Conservation (phyloP, 2,888 invertebrate genomes). For the Acronicta alni region DNA sequence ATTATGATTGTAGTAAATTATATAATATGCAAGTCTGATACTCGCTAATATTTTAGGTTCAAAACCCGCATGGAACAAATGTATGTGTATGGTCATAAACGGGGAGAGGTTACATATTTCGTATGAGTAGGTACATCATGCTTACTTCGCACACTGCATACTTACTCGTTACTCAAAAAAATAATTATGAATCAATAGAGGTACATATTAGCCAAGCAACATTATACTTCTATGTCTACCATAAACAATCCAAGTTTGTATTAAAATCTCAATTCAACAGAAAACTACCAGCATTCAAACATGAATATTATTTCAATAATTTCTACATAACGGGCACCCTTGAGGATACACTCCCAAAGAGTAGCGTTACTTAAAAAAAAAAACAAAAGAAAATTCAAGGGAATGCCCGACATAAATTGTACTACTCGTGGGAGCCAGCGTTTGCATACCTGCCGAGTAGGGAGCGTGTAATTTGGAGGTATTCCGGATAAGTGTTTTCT, state of each 20-base stretch:
- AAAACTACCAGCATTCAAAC: slow-evolving; percentile 16
- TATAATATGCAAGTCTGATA: too few relatives aligned
- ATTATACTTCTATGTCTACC: background rate
- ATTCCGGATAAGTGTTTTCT: slow-evolving; percentile 2
- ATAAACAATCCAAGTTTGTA: background rate
- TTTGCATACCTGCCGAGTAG: slow-evolving; percentile 84
- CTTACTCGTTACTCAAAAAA: too few relatives aligned
- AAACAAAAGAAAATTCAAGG: slow-evolving; percentile 86
- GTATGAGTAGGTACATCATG: too few relatives aligned
- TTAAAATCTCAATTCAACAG: slow-evolving; percentile 6
- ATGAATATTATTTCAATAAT: slow-evolving; percentile 55
- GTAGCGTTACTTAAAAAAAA: slow-evolving; percentile 72
- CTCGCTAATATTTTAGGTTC: too few relatives aligned
- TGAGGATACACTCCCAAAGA: slow-evolving; percentile 67
- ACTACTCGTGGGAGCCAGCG: slow-evolving; percentile 81
- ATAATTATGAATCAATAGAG: too few relatives aligned
- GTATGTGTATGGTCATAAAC: too few relatives aligned
- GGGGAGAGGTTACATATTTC: too few relatives aligned
- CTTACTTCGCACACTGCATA: too few relatives aligned
- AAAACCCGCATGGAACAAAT: too few relatives aligned
- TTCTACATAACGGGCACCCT: slow-evolving; percentile 48
- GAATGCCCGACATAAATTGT: slow-evolving; percentile 87
- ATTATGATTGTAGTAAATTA: too few relatives aligned
- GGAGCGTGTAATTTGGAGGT: slow-evolving; percentile 38
- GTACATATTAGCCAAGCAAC: background rate